Evolutionary conservation across 2,888 invertebrate species (phyloP).

Genomic region (Agriopis marginaria): DNA sequence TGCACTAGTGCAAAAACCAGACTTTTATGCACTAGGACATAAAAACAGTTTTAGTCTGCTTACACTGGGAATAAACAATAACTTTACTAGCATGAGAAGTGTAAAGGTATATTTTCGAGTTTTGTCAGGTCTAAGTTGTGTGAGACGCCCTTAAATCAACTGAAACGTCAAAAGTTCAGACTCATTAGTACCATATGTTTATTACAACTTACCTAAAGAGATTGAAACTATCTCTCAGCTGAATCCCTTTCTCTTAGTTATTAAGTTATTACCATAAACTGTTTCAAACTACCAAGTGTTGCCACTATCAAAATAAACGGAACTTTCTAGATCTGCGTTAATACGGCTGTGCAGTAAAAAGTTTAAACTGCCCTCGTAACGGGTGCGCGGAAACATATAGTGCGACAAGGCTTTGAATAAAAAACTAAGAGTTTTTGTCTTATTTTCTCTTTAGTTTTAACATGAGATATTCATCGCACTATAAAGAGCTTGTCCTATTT

Average conservation of each 20-base stretch:
- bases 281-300: conserved; percentile 14
- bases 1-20: too few species aligned
- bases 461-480: too few species aligned
- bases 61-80: too few species aligned
- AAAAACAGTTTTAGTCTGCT: too few species aligned
- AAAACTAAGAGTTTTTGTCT: too few species aligned
- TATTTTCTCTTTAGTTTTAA: too few species aligned
- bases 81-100: too few species aligned
- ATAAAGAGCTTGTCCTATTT: too few species aligned
- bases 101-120: too few species aligned
- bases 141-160: background rate
- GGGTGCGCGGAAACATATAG: conserved; percentile 9
- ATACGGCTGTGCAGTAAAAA: conserved; percentile 26
- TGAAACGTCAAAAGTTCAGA: background rate
- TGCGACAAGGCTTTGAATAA: background rate
- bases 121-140: too few species aligned
- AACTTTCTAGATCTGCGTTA: conserved; percentile 18
- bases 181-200: background rate
- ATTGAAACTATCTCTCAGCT: conserved; percentile 8
- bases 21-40: too few species aligned
- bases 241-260: conserved; percentile 8
- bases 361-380: conserved; percentile 24
- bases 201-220: conserved; percentile 1
- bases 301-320: conserved; percentile 21
- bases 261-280: conserved; percentile 21